Percentiles rank a stretch among this genome's conserved stretches.
Evolutionary conservation across 2,113 vertebrate species (phyloP).

Genomic region (Xyliphius kryptos): DNA sequence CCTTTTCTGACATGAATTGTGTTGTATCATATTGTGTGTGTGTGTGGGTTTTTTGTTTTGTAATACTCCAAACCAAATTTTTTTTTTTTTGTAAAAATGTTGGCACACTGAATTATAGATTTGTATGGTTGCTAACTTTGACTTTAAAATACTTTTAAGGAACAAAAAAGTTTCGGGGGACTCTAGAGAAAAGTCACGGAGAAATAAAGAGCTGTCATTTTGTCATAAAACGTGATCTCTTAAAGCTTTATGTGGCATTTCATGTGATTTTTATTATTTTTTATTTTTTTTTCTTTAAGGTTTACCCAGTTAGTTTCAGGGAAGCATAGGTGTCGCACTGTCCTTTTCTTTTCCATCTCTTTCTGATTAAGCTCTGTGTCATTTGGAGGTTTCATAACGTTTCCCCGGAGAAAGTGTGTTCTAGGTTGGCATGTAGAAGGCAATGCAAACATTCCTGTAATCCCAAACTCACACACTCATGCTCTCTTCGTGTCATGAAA

Average conservation of each 20-base stretch:
- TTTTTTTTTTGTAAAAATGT: constrained; percentile 62
- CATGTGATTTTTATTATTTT: constrained; percentile 73
- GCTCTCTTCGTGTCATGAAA: too few relatives aligned
- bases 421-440: too few relatives aligned
- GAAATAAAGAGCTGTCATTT: constrained; percentile 47
- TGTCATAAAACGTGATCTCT: constrained; percentile 33
- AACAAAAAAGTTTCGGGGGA: constrained; percentile 65
- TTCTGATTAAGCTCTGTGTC: neutral
- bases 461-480: neutral
- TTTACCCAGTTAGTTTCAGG: too few relatives aligned
- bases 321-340: constrained; percentile 2
- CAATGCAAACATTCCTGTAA: too few relatives aligned
- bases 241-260: constrained; percentile 42
- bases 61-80: constrained; percentile 45
- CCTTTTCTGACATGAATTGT: constrained; percentile 81
- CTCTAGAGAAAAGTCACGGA: constrained; percentile 51
- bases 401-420: too few relatives aligned
- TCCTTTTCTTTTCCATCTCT: neutral
- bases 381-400: constrained; percentile 1
- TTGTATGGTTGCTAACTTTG: constrained; percentile 46
- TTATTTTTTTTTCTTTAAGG: too few relatives aligned
- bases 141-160: constrained; percentile 46
- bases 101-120: constrained; percentile 49
- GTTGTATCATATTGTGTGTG: constrained; percentile 78
- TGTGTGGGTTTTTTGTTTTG: constrained; percentile 49